Percentiles rank a stretch among this genome's conserved stretches.
Conservation (phyloP, 2,113 vertebrate species). For the Megaceryle torquata region DNA sequence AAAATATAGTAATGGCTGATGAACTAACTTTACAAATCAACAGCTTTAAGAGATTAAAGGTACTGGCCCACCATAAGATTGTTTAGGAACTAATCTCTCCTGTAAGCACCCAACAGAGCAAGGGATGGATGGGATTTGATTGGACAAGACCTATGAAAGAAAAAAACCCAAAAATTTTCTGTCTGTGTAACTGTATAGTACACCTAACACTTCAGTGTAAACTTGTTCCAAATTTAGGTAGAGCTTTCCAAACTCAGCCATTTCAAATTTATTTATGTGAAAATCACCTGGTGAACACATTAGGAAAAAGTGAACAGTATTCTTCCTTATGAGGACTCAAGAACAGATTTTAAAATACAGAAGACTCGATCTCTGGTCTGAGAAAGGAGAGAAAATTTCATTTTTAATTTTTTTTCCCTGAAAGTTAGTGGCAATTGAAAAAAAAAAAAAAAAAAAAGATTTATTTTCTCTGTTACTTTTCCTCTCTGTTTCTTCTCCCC, state of each 20-base stretch:
- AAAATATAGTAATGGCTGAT: background rate
- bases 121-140: constrained; percentile 8
- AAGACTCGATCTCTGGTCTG: background rate
- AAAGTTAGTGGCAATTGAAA: background rate
- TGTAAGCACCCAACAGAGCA: constrained; percentile 1
- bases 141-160: background rate
- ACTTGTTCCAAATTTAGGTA: background rate
- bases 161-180: background rate
- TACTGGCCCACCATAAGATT: background rate
- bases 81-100: constrained; percentile 7
- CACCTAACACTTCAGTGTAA: constrained; percentile 1
- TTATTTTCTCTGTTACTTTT: background rate
- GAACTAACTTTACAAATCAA: background rate
- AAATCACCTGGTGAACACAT: constrained; percentile 52
- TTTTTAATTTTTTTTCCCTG: background rate
- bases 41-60: background rate
- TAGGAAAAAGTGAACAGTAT: constrained; percentile 49
- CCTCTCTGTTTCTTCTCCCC: background rate
- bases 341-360: background rate
- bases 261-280: constrained; percentile 30
- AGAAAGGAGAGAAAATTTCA: background rate
- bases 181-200: background rate
- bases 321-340: background rate
- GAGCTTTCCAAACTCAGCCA: constrained; percentile 15
- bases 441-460: background rate